These are phyloP conservation scores for Andrena bucephala DNA, from an alignment of 2,888 invertebrate genomes.

Conservation along the genomic window DNA sequence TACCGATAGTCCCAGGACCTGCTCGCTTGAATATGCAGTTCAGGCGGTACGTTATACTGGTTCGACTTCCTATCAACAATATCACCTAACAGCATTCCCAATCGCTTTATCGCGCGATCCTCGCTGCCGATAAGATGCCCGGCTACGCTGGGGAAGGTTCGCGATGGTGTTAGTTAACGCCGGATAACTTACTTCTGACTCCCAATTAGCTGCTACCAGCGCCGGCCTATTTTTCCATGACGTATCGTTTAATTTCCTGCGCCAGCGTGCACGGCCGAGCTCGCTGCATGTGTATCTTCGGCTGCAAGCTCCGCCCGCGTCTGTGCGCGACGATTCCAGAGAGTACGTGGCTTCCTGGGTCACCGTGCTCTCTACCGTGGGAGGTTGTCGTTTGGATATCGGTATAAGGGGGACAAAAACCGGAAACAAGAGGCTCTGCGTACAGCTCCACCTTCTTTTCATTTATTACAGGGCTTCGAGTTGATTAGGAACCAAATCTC, in stretches of 20 bases:
- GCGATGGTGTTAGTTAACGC: slow-evolving; percentile 47
- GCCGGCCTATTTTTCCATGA: slow-evolving; percentile 45
- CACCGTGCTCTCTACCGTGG: slow-evolving; percentile 31
- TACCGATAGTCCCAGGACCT: slow-evolving; percentile 18
- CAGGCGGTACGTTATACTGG: slow-evolving; percentile 44
- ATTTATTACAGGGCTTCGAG: too few species aligned
- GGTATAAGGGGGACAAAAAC: slow-evolving; percentile 26
- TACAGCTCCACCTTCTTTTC: background rate
- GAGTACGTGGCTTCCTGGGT: slow-evolving; percentile 31
- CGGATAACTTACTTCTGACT: slow-evolving; percentile 48
- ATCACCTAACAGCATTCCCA: slow-evolving; percentile 54
- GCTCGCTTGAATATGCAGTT: slow-evolving; percentile 16
- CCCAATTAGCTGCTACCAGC: slow-evolving; percentile 29
- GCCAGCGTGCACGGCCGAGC: background rate
- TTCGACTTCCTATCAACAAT: slow-evolving; percentile 58
- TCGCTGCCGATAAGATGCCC: slow-evolving; percentile 36
- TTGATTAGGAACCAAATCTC: too few species aligned
- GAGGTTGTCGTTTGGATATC: slow-evolving; percentile 40
- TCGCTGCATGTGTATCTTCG: background rate
- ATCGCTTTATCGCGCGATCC: slow-evolving; percentile 62
- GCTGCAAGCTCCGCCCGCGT: slow-evolving; percentile 7
- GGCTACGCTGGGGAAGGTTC: slow-evolving; percentile 21
- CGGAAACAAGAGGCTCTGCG: background rate
- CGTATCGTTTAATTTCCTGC: slow-evolving; percentile 36
- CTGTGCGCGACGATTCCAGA: slow-evolving; percentile 2